Evolutionary conservation across 2,797 vertebrate species (phyloP).

Genomic region (Columba guinea): DNA sequence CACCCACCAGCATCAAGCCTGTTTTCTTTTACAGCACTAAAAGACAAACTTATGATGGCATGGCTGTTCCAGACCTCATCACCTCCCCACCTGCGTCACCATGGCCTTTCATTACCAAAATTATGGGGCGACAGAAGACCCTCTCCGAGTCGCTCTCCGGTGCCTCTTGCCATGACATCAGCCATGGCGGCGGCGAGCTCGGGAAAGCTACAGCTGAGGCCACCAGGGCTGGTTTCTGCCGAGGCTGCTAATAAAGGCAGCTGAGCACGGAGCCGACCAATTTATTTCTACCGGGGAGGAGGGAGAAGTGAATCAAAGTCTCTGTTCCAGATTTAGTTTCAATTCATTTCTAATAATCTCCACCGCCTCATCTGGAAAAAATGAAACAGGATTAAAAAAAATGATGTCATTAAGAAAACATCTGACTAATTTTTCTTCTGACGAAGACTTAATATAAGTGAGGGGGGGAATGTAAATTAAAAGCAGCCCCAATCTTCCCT

Average conservation of each 20-base stretch:
- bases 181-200: not conserved
- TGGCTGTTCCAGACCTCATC: slow-evolving; percentile 19
- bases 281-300: slow-evolving; percentile 43
- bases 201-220: not conserved
- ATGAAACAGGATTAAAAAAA: slow-evolving; percentile 70
- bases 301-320: slow-evolving; percentile 64
- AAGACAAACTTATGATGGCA: slow-evolving; percentile 1
- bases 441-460: slow-evolving; percentile 64
- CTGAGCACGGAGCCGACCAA: slow-evolving; percentile 28
- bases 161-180: slow-evolving; percentile 36
- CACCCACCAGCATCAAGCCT: not conserved
- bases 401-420: slow-evolving; percentile 67
- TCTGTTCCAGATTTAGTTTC: slow-evolving; percentile 64
- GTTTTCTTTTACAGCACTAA: not conserved
- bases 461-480: slow-evolving; percentile 70
- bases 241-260: slow-evolving; percentile 52
- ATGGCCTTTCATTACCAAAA: slow-evolving; percentile 5
- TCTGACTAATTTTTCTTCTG: slow-evolving; percentile 70
- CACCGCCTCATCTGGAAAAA: slow-evolving; percentile 60
- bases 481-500: slow-evolving; percentile 69
- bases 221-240: slow-evolving; percentile 13
- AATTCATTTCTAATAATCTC: slow-evolving; percentile 62
- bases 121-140: slow-evolving; percentile 2
- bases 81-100: not conserved
- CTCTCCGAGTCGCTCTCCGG: not conserved